Conservation (phyloP, 2,888 invertebrate species). For the Xanthia icteritia region DNA sequence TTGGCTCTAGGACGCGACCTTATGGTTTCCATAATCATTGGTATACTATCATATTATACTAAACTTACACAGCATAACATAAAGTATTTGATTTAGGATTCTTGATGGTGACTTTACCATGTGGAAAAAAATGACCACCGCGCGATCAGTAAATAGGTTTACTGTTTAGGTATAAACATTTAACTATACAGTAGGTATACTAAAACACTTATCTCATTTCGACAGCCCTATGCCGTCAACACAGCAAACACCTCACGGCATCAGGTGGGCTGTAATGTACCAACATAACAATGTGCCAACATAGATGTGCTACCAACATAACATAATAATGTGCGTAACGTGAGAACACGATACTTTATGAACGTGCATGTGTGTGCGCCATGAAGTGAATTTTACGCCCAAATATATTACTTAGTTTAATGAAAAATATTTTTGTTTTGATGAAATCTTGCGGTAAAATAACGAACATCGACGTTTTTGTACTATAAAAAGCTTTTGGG, state of each 20-base stretch:
- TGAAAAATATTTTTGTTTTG: constrained; percentile 43
- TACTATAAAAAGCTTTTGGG: not conserved
- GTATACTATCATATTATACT: not conserved
- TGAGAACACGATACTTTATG: constrained; percentile 64
- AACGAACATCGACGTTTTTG: not conserved
- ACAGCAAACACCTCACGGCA: constrained; percentile 78
- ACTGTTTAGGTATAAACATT: not conserved
- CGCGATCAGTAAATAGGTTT: not conserved
- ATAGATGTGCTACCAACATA: constrained; percentile 56
- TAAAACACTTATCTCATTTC: constrained; percentile 13
- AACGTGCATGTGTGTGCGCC: constrained; percentile 36
- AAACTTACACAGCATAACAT: not conserved
- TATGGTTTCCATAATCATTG: not conserved
- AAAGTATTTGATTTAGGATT: not conserved
- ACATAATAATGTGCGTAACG: constrained; percentile 68
- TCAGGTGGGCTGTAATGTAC: constrained; percentile 73
- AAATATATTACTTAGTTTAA: constrained; percentile 53
- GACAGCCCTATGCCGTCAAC: constrained; percentile 57
- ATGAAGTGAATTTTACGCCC: constrained; percentile 30
- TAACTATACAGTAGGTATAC: not conserved
- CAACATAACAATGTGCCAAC: constrained; percentile 12
- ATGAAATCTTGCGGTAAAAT: not conserved
- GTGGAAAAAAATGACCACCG: not conserved
- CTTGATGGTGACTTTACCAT: not conserved
- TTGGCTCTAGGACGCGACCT: no score